A percentile compares a stretch with the other conserved stretches of the same genome.
phyloP scores from a whole-genome alignment of 2,888 invertebrate species.

The Agrilus biguttatus region DNA sequence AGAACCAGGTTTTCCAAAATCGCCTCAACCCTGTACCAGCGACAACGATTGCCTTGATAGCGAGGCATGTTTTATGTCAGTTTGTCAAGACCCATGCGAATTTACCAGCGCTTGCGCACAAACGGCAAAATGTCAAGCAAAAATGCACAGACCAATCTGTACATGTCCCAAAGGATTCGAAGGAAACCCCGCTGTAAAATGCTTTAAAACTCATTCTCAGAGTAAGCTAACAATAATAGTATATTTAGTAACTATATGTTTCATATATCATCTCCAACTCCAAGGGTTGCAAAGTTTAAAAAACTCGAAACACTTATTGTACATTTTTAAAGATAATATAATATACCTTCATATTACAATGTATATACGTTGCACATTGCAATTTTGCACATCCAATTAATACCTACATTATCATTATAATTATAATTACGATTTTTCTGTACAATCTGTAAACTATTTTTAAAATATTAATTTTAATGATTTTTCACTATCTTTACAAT shows the following conservation, averaged over 20 bases:
- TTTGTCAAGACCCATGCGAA: conserved; percentile 73
- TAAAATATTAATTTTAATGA: no score
- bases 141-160: conserved; percentile 73
- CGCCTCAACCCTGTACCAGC: conserved; percentile 65
- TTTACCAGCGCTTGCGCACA: conserved; percentile 62
- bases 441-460: no score
- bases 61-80: conserved; percentile 70
- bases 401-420: no score
- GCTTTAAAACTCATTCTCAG: conserved; percentile 52
- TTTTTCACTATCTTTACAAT: no score
- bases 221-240: conserved; percentile 42
- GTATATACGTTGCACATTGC: no score
- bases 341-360: no score
- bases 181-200: conserved; percentile 69
- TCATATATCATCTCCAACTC: background rate
- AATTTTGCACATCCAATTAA: no score
- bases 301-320: no score
- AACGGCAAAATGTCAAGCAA: conserved; percentile 63
- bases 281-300: no score
- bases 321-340: no score
- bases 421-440: no score
- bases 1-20: conserved; percentile 58
- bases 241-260: no score
- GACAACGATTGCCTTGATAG: conserved; percentile 72
- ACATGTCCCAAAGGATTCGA: conserved; percentile 66